A percentile compares a stretch with the other conserved stretches of the same genome.
phyloP scores from a whole-genome alignment of 2,113 vertebrate genomes.

The Cryptomyrus ogoouensis region DNA sequence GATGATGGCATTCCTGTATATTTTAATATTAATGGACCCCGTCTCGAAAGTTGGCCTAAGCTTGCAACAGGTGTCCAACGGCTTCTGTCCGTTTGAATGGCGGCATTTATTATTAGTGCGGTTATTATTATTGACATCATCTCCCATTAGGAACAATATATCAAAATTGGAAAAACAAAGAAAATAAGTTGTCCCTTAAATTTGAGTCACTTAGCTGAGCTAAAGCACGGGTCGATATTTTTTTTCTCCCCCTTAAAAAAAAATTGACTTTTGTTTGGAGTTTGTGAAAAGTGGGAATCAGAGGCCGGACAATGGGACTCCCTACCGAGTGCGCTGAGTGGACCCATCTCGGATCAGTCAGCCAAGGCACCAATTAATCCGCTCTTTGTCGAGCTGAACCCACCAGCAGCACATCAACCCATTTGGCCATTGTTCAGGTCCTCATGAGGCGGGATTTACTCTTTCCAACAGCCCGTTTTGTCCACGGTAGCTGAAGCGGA shows the following conservation, averaged over 20 bases:
- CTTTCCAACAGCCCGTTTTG: slow-evolving; percentile 99
- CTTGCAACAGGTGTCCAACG: slow-evolving; percentile 63
- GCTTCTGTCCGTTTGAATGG: slow-evolving; percentile 33
- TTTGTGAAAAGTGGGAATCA: slow-evolving; percentile 99
- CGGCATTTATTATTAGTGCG: neutral
- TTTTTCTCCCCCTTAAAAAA: slow-evolving; percentile 39
- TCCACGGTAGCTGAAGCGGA: slow-evolving; percentile 99
- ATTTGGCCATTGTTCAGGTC: slow-evolving; percentile 95
- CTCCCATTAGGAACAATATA: slow-evolving; percentile 42
- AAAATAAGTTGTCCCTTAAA: slow-evolving; percentile 55
- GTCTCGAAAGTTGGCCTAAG: slow-evolving; percentile 54
- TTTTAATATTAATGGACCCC: slow-evolving; percentile 74
- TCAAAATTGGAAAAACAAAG: slow-evolving; percentile 48
- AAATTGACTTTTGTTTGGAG: slow-evolving; percentile 99
- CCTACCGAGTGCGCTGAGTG: slow-evolving; percentile 94
- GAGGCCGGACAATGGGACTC: slow-evolving; percentile 97
- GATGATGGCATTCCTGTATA: slow-evolving; percentile 76
- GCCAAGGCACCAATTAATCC: slow-evolving; percentile 99
- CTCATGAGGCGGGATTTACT: slow-evolving; percentile 98
- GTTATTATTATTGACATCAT: slow-evolving; percentile 15
- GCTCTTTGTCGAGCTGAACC: slow-evolving; percentile 93
- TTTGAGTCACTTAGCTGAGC: slow-evolving; percentile 85
- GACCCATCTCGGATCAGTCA: slow-evolving; percentile 98
- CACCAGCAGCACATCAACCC: slow-evolving; percentile 96
- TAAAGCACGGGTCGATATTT: slow-evolving; percentile 80